These are phyloP conservation scores for Dasyprocta punctata DNA, from an alignment of 2,113 vertebrate species.

Conservation along the genomic window DNA sequence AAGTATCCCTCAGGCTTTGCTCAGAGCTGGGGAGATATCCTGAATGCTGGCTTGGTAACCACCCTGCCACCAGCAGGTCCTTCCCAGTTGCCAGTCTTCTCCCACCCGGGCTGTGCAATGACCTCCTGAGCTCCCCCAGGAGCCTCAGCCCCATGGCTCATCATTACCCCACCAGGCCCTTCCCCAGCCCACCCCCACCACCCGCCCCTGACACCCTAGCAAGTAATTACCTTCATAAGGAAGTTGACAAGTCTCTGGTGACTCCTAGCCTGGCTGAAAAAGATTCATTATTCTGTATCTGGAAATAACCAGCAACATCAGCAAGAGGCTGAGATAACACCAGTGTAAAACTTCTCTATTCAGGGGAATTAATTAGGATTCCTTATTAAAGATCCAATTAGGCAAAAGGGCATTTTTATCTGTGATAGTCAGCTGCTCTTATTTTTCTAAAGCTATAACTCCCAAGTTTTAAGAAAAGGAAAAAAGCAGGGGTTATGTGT, in stretches of 20 bases:
- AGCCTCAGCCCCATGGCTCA: not conserved
- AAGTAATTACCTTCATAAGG: slow-evolving; percentile 81
- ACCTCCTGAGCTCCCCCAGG: not conserved
- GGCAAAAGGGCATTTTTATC: slow-evolving; percentile 79
- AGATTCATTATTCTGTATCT: slow-evolving; percentile 77
- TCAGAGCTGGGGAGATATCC: not conserved
- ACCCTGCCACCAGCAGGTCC: not conserved
- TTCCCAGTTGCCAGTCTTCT: not conserved
- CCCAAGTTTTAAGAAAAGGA: slow-evolving; percentile 45
- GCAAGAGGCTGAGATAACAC: slow-evolving; percentile 68
- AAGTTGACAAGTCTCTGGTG: slow-evolving; percentile 72
- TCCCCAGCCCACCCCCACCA: not conserved
- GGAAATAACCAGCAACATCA: slow-evolving; percentile 72
- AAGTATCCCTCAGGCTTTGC: not conserved
- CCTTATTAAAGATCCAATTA: slow-evolving; percentile 76
- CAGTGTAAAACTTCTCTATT: slow-evolving; percentile 71
- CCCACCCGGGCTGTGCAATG: too few relatives aligned
- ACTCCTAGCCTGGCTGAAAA: slow-evolving; percentile 55
- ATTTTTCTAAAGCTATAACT: slow-evolving; percentile 75
- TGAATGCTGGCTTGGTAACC: not conserved
- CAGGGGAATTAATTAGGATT: slow-evolving; percentile 76
- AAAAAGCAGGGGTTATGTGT: slow-evolving; percentile 50
- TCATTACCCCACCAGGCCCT: not conserved
- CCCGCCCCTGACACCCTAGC: not conserved
- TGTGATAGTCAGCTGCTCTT: slow-evolving; percentile 71